These are phyloP conservation scores for Typhlichthys eigenmanni DNA, from an alignment of 2,797 vertebrate genomes.

Conservation along the genomic window DNA sequence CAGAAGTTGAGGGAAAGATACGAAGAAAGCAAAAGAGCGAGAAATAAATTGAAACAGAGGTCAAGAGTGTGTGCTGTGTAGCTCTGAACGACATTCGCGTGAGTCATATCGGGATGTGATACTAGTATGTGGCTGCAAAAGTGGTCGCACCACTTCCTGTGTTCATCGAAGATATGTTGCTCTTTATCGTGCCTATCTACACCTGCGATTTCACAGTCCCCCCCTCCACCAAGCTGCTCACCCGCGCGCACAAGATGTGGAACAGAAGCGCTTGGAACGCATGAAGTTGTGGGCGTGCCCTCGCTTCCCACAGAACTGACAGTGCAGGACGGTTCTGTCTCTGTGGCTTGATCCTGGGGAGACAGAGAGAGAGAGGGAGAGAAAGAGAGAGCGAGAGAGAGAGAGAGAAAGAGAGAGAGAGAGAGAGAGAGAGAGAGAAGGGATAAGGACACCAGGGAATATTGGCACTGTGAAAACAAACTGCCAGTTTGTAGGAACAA, in stretches of 20 bases:
- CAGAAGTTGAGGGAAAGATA: neutral
- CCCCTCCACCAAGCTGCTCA: slow-evolving; percentile 55
- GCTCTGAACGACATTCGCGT: neutral
- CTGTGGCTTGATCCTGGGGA: slow-evolving; percentile 82
- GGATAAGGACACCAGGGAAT: slow-evolving; percentile 3
- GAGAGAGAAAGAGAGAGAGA: neutral
- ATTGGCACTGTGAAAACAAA: too few species aligned
- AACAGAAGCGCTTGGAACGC: slow-evolving; percentile 95
- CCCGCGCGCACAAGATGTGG: slow-evolving; percentile 94
- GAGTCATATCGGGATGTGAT: slow-evolving; percentile 14
- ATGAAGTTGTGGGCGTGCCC: slow-evolving; percentile 92
- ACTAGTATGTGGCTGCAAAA: slow-evolving; percentile 26
- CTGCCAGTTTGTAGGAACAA: too few species aligned
- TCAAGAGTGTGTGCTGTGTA: neutral
- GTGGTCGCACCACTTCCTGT: slow-evolving; percentile 48
- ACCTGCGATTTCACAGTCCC: neutral
- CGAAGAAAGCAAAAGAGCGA: neutral
- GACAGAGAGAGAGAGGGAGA: neutral
- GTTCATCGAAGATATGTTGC: neutral
- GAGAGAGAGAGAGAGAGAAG: too few species aligned
- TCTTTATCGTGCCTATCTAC: neutral
- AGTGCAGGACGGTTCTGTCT: slow-evolving; percentile 88
- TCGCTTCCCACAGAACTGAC: slow-evolving; percentile 96
- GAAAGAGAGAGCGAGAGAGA: neutral
- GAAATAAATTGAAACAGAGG: neutral